phyloP scores from a whole-genome alignment of 2,888 invertebrate genomes.

The Ramazzottius varieornatus region DNA sequence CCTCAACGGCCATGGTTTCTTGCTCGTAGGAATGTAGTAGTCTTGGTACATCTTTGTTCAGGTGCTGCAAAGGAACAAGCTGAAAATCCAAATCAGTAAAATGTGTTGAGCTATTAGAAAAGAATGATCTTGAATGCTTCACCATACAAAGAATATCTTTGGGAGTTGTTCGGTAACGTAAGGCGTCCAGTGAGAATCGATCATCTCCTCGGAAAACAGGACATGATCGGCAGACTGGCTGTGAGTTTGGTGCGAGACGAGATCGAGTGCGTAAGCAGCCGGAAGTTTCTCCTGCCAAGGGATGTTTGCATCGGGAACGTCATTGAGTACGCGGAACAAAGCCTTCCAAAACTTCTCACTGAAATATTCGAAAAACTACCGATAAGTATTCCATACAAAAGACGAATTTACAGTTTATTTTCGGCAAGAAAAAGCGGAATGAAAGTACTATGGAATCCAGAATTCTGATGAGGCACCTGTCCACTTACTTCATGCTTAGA shows the following conservation, averaged over 20 bases:
- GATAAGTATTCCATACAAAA: too few relatives aligned
- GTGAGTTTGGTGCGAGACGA: not conserved
- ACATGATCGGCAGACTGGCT: not conserved
- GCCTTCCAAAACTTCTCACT: not conserved
- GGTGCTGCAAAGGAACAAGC: not conserved
- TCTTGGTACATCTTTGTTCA: not conserved
- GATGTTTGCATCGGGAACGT: not conserved
- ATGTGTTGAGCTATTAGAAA: not conserved
- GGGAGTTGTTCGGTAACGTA: not conserved
- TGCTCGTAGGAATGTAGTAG: too few relatives aligned
- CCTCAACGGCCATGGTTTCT: not conserved
- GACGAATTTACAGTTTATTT: too few relatives aligned
- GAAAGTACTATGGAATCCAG: too few relatives aligned
- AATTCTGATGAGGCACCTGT: not conserved
- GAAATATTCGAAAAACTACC: too few relatives aligned
- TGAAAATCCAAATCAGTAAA: not conserved
- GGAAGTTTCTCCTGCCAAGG: not conserved
- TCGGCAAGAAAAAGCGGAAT: too few relatives aligned
- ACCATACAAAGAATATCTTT: not conserved
- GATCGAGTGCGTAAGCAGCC: not conserved
- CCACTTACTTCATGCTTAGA: not conserved
- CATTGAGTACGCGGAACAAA: not conserved
- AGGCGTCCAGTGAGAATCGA: not conserved
- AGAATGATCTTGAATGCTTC: too few relatives aligned
- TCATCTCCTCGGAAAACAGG: not conserved